A percentile compares a stretch with the other conserved stretches of the same genome.
Conservation (phyloP, 2,797 vertebrate genomes). For the Protonibea diacanthus region DNA sequence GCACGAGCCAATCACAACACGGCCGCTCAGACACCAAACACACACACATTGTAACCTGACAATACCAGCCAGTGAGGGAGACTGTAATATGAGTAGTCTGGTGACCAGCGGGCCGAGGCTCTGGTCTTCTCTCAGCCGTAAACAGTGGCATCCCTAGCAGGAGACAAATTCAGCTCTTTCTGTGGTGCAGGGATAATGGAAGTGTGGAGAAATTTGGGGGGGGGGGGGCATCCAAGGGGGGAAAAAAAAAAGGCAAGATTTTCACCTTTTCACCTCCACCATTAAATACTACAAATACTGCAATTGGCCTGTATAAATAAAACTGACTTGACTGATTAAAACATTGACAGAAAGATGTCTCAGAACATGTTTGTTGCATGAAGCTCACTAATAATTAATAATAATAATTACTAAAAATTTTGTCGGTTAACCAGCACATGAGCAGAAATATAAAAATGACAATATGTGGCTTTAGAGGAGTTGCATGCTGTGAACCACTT, state of each 20-base stretch:
- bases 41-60: conserved; percentile 77
- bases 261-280: background rate
- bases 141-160: conserved; percentile 54
- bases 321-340: background rate
- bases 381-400: too few species aligned
- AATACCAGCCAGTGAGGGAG: conserved; percentile 68
- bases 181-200: background rate
- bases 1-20: conserved; percentile 64
- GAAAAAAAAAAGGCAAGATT: conserved; percentile 14
- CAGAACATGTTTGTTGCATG: too few species aligned
- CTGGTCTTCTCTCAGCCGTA: conserved; percentile 57
- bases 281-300: too few species aligned
- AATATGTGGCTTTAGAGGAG: background rate
- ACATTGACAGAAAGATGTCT: too few species aligned
- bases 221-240: background rate
- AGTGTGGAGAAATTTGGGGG: background rate
- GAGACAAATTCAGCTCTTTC: conserved; percentile 22
- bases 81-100: conserved; percentile 79
- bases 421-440: background rate
- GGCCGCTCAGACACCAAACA: conserved; percentile 30
- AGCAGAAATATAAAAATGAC: background rate
- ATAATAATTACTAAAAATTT: too few species aligned
- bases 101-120: conserved; percentile 61
- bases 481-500: background rate
- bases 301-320: background rate